These are phyloP conservation scores for Drosophila ananassae DNA, from an alignment of 1,140 invertebrate species.

Conservation along the genomic window DNA sequence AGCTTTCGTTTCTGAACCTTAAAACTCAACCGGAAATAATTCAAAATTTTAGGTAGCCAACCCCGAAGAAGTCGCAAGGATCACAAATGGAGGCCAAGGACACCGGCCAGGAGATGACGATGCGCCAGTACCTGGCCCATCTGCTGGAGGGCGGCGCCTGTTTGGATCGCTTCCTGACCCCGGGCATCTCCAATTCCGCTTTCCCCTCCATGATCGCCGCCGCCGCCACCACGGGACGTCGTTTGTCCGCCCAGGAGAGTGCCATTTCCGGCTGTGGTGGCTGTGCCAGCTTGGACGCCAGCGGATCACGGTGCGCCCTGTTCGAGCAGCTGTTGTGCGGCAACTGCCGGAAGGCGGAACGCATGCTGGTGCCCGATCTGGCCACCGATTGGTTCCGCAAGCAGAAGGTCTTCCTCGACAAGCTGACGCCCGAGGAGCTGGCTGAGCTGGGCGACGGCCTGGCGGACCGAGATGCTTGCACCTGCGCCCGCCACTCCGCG, in stretches of 20 bases:
- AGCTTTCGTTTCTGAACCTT: too few relatives aligned
- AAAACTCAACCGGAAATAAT: conserved; percentile 4
- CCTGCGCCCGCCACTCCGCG: too few relatives aligned
- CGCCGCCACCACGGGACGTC: too few relatives aligned
- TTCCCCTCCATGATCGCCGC: conserved; percentile 17
- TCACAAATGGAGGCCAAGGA: conserved; percentile 12
- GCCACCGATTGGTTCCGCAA: conserved; percentile 74
- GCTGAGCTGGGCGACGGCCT: conserved; percentile 5
- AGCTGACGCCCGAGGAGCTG: conserved; percentile 23
- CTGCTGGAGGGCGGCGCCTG: conserved; percentile 8
- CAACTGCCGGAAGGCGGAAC: conserved; percentile 29
- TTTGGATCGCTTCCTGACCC: conserved; percentile 25
- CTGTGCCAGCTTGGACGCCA: neutral
- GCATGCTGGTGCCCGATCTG: conserved; percentile 66
- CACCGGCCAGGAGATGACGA: conserved; percentile 1
- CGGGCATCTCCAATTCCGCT: conserved; percentile 27
- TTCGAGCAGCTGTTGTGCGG: conserved; percentile 49
- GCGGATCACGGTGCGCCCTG: neutral
- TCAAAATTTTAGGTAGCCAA: conserved; percentile 33
- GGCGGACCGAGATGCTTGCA: neutral
- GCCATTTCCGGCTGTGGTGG: neutral
- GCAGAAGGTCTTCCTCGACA: conserved; percentile 59
- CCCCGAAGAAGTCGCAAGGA: neutral
- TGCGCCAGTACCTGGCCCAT: conserved; percentile 13
- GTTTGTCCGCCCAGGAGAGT: too few relatives aligned